Evolutionary conservation across 2,797 vertebrate genomes (phyloP).

Genomic region (Prionace glauca): DNA sequence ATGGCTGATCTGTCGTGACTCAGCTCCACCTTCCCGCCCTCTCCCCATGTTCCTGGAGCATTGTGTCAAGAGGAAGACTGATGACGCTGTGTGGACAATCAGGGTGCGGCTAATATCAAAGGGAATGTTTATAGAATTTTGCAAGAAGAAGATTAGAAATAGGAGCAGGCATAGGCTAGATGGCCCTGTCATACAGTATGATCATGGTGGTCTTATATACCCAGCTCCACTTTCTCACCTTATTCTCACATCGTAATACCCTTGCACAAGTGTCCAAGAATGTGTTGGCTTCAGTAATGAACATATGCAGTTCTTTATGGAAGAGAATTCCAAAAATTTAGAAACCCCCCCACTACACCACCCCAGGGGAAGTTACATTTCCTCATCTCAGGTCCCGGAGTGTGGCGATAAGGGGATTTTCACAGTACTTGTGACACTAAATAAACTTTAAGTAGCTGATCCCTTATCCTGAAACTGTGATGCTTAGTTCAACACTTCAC

Average conservation of each 20-base stretch:
- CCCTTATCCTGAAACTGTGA: not conserved
- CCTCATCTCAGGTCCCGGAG: not conserved
- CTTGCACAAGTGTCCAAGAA: not conserved
- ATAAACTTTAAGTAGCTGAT: too few relatives aligned
- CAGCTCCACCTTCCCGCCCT: too few relatives aligned
- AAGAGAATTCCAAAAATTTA: not conserved
- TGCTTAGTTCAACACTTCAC: not conserved
- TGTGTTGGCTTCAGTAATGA: not conserved
- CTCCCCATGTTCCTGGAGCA: not conserved
- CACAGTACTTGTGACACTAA: too few relatives aligned
- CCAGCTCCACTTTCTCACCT: not conserved
- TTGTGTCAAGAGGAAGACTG: not conserved
- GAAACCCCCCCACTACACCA: too few relatives aligned
- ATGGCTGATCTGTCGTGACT: too few relatives aligned
- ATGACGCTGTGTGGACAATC: not conserved
- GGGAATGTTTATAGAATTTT: not conserved
- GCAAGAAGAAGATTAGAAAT: not conserved
- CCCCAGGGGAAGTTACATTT: not conserved
- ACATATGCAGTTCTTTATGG: not conserved
- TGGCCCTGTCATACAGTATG: not conserved
- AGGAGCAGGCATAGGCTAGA: not conserved
- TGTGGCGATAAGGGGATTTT: too few relatives aligned
- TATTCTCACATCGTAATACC: not conserved
- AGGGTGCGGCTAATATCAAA: not conserved
- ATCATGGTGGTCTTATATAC: not conserved